Percentiles rank a stretch among this genome's conserved stretches.
Evolutionary conservation across 2,797 vertebrate species (phyloP).

Genomic region (Clarias laeviceps): DNA sequence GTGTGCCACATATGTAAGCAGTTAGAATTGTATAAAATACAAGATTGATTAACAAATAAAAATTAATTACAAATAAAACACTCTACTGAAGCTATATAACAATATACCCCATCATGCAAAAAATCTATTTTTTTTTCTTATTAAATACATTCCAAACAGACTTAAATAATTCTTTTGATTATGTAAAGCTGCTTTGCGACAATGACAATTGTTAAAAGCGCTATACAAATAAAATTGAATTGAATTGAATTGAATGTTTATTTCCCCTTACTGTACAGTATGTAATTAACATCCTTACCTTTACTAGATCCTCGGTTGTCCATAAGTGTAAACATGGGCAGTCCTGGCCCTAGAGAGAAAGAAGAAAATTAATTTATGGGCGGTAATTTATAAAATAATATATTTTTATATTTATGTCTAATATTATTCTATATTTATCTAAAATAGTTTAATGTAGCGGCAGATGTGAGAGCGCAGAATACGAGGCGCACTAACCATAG

Average conservation of each 20-base stretch:
- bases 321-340: conserved; percentile 81
- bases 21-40: not conserved
- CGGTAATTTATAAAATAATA: not conserved
- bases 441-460: not conserved
- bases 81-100: not conserved
- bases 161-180: too few species aligned
- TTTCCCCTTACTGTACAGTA: not conserved
- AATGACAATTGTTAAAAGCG: too few species aligned
- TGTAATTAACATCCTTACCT: conserved; percentile 58
- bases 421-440: conserved; percentile 5
- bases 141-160: too few species aligned
- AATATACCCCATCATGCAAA: not conserved
- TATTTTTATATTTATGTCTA: not conserved
- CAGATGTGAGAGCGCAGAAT: conserved; percentile 25
- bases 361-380: conserved; percentile 43
- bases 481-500: conserved; percentile 79
- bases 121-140: too few species aligned
- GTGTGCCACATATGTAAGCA: not conserved
- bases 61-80: not conserved
- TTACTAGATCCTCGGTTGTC: conserved; percentile 70
- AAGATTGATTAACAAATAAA: not conserved
- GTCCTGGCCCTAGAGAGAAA: conserved; percentile 82
- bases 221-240: too few species aligned
- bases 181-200: too few species aligned
- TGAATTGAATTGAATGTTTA: too few species aligned